A percentile compares a stretch with the other conserved stretches of the same genome.
Conservation (phyloP, 1,140 invertebrate genomes). For the Zaprionus capensis region DNA sequence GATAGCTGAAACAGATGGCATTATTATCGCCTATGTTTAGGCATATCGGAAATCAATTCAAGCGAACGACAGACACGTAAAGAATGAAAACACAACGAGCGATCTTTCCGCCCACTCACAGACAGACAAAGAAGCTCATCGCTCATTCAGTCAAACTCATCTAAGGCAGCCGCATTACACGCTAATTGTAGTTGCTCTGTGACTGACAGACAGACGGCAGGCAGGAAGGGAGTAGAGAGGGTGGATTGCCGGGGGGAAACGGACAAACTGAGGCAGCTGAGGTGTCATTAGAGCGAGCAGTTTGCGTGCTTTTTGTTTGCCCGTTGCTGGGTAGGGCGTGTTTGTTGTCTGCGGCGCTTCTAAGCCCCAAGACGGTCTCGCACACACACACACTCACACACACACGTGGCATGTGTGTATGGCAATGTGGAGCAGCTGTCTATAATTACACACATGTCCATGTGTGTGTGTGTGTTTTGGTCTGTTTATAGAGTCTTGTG, state of each 20-base stretch:
- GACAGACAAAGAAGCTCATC: slow-evolving; percentile 10
- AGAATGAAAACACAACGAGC: slow-evolving; percentile 3
- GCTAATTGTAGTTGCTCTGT: slow-evolving; percentile 15
- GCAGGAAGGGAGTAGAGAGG: background rate
- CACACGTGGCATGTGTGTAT: slow-evolving; percentile 1
- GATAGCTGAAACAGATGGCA: background rate
- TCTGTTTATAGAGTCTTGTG: slow-evolving; percentile 54
- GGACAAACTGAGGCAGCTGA: slow-evolving; percentile 4
- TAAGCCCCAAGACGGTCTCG: slow-evolving; percentile 43
- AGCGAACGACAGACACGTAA: background rate
- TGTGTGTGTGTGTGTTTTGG: slow-evolving; percentile 29
- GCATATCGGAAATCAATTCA: background rate
- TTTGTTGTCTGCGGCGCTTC: slow-evolving; percentile 28
- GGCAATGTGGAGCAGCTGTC: slow-evolving; percentile 54
- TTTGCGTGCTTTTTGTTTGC: slow-evolving; percentile 48
- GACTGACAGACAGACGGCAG: background rate
- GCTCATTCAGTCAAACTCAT: slow-evolving; percentile 25
- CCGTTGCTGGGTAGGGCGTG: slow-evolving; percentile 13
- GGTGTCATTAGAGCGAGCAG: slow-evolving; percentile 38
- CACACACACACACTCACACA: slow-evolving; percentile 17
- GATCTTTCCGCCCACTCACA: background rate
- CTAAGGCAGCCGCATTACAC: slow-evolving; percentile 27
- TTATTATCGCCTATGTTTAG: background rate
- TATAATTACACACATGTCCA: slow-evolving; percentile 37
- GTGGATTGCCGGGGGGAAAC: background rate